Conservation (phyloP, 2,797 vertebrate genomes). For the Ambastaia sidthimunki region DNA sequence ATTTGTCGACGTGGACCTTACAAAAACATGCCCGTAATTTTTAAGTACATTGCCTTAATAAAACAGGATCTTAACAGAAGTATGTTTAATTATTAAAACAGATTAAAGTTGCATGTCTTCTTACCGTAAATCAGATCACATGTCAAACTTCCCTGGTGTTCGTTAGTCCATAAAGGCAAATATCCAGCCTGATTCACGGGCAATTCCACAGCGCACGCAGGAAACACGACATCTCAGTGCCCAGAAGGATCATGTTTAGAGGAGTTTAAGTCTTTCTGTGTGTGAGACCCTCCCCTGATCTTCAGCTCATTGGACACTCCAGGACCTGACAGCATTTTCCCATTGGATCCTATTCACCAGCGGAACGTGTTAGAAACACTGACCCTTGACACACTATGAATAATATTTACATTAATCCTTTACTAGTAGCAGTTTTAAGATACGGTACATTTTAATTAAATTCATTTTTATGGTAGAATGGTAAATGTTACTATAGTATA, state of each 20-base stretch:
- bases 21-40: background rate
- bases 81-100: background rate
- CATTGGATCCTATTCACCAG: constrained; percentile 64
- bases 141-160: constrained; percentile 28
- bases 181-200: constrained; percentile 39
- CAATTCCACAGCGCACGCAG: constrained; percentile 40
- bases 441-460: no score
- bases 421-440: no score
- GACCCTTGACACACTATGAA: constrained; percentile 56
- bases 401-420: no score
- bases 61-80: background rate
- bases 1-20: no score
- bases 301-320: constrained; percentile 67
- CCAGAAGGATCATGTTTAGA: constrained; percentile 57
- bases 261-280: constrained; percentile 45
- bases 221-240: constrained; percentile 48
- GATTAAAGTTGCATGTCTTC: background rate
- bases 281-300: constrained; percentile 55
- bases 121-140: constrained; percentile 40
- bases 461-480: no score
- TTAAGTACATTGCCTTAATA: background rate
- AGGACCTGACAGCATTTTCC: background rate
- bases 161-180: constrained; percentile 4
- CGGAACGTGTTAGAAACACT: constrained; percentile 63
- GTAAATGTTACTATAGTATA: no score